Evolutionary conservation across 2,888 invertebrate genomes (phyloP).

Genomic region (Gandaritis pyraliata): DNA sequence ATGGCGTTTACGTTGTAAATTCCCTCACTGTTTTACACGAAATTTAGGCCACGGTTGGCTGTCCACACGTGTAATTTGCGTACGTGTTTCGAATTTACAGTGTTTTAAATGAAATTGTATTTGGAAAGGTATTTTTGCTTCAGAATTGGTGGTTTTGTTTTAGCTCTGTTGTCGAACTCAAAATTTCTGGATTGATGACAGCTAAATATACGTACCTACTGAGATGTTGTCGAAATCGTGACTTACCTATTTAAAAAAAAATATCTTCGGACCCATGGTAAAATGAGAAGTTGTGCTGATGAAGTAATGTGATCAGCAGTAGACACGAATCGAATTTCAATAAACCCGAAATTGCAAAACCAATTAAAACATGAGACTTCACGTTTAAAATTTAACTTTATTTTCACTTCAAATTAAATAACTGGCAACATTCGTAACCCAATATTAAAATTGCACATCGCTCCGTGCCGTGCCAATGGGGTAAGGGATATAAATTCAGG

Average conservation of each 20-base stretch:
- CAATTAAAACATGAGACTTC: conserved; percentile 40
- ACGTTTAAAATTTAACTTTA: conserved; percentile 38
- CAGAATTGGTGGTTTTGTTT: conserved; percentile 12
- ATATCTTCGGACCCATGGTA: no score
- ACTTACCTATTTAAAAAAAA: no score
- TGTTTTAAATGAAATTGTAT: conserved; percentile 46
- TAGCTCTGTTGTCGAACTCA: conserved; percentile 18
- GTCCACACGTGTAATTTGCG: conserved; percentile 48
- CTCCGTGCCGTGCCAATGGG: conserved; percentile 18
- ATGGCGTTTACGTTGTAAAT: conserved; percentile 46
- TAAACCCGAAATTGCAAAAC: conserved; percentile 19
- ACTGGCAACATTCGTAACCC: conserved; percentile 28
- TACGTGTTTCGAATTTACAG: conserved; percentile 40
- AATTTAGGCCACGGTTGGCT: conserved; percentile 43
- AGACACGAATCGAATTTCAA: conserved; percentile 22
- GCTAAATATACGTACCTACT: no score
- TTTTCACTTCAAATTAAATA: conserved; percentile 36
- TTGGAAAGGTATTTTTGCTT: conserved; percentile 24
- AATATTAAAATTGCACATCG: conserved; percentile 24
- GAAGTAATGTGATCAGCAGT: conserved; percentile 3
- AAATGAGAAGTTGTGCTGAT: neutral
- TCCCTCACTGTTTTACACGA: conserved; percentile 37
- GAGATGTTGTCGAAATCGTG: no score
- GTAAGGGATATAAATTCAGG: conserved; percentile 33
- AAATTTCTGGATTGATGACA: conserved; percentile 16